A percentile compares a stretch with the other conserved stretches of the same genome.
Evolutionary conservation across 2,797 vertebrate species (phyloP).

Genomic region (Hydrocynus forskahlii): DNA sequence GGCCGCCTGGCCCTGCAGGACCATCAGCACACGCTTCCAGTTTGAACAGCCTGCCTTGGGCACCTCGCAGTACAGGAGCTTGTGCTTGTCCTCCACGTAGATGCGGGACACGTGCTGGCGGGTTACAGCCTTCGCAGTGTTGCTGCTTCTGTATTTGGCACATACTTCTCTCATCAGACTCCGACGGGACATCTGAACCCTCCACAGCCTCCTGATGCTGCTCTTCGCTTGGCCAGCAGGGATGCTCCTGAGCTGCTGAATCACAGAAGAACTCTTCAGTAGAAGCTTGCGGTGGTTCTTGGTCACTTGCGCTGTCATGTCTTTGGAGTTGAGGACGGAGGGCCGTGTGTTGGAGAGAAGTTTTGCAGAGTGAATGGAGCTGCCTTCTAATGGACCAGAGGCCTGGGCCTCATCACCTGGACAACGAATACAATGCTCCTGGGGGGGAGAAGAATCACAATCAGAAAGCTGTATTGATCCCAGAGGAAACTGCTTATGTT

Average conservation of each 20-base stretch:
- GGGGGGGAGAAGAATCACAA: background rate
- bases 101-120: constrained; percentile 87
- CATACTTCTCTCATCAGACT: constrained; percentile 87
- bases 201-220: constrained; percentile 72
- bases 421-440: constrained; percentile 48
- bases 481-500: no score
- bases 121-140: constrained; percentile 76
- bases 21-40: constrained; percentile 97
- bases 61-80: constrained; percentile 95
- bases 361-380: constrained; percentile 19
- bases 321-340: constrained; percentile 32
- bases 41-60: constrained; percentile 97
- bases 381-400: background rate
- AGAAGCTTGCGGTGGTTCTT: constrained; percentile 86
- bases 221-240: constrained; percentile 48
- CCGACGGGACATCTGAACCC: constrained; percentile 80
- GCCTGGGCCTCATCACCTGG: constrained; percentile 16
- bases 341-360: constrained; percentile 4
- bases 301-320: constrained; percentile 67
- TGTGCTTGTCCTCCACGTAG: constrained; percentile 92
- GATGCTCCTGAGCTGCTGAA: constrained; percentile 50
- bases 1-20: constrained; percentile 87
- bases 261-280: constrained; percentile 81
- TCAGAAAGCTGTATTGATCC: no score
- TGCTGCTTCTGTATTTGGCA: constrained; percentile 87